These are phyloP conservation scores for Carcharodon carcharias DNA, from an alignment of 2,797 vertebrate genomes.

Conservation along the genomic window DNA sequence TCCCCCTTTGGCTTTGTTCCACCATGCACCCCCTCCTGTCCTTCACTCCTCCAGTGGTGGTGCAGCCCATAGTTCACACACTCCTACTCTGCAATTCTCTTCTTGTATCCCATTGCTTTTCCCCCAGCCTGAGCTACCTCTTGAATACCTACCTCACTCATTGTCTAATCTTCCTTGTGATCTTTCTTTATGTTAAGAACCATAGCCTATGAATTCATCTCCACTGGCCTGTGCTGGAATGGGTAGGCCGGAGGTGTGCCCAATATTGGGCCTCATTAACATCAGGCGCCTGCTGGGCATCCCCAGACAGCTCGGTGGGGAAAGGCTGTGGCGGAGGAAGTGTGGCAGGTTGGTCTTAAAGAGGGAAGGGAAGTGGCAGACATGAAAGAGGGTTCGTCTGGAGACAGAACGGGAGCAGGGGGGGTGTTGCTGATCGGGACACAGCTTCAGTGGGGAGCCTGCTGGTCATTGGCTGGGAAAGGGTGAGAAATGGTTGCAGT, in stretches of 20 bases:
- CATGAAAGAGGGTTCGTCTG: not conserved
- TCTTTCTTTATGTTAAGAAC: not conserved
- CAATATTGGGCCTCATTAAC: not conserved
- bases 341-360: not conserved
- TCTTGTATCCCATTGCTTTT: too few relatives aligned
- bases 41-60: too few relatives aligned
- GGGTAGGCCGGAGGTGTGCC: not conserved
- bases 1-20: too few relatives aligned
- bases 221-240: not conserved
- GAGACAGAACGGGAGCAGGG: too few relatives aligned
- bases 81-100: not conserved
- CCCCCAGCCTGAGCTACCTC: not conserved
- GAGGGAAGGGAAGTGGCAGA: not conserved
- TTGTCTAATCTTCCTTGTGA: not conserved
- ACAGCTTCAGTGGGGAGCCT: not conserved
- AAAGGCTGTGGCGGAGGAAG: not conserved
- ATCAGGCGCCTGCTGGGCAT: not conserved
- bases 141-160: not conserved
- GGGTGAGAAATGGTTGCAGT: not conserved
- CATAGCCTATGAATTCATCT: not conserved
- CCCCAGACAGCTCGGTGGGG: too few relatives aligned
- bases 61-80: too few relatives aligned
- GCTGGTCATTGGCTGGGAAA: not conserved
- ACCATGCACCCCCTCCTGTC: too few relatives aligned
- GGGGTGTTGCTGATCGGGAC: not conserved